These are phyloP conservation scores for Drosophila diplacantha DNA, from an alignment of 2,888 invertebrate genomes.

Conservation along the genomic window DNA sequence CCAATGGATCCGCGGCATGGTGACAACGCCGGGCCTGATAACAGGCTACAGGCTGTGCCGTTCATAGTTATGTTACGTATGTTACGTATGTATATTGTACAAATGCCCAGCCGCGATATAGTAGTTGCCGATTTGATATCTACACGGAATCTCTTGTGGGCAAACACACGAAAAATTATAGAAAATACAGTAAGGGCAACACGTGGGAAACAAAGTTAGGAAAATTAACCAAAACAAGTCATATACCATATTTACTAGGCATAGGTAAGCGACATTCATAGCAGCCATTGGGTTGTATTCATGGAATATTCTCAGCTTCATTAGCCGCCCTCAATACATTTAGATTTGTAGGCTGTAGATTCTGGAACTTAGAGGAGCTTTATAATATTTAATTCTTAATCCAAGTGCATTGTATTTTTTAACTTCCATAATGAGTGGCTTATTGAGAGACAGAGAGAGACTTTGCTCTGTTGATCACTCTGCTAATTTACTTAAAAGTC, in stretches of 20 bases:
- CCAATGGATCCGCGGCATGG: not conserved
- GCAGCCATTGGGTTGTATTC: not conserved
- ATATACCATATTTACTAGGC: not conserved
- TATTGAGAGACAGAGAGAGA: too few species aligned
- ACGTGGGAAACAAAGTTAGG: conserved; percentile 6
- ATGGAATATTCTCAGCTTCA: not conserved
- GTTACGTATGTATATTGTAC: not conserved
- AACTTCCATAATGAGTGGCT: not conserved
- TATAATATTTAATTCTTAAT: not conserved
- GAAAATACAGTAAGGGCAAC: not conserved
- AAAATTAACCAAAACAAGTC: not conserved
- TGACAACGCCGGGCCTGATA: conserved; percentile 30
- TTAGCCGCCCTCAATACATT: not conserved
- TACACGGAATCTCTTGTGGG: conserved; percentile 20
- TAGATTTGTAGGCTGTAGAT: not conserved
- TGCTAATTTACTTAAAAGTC: not conserved
- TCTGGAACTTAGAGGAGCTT: not conserved
- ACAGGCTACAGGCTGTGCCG: conserved; percentile 7
- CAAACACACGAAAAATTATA: conserved; percentile 6
- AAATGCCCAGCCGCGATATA: not conserved
- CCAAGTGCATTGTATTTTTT: not conserved
- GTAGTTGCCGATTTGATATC: conserved; percentile 21
- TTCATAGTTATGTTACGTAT: conserved; percentile 5
- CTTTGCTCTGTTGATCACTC: not conserved
- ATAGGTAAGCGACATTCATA: not conserved